Evolutionary conservation across 2,797 vertebrate genomes (phyloP), one percentile per base, ranked within the genome.

Genomic region (Lacerta viridis): DNA sequence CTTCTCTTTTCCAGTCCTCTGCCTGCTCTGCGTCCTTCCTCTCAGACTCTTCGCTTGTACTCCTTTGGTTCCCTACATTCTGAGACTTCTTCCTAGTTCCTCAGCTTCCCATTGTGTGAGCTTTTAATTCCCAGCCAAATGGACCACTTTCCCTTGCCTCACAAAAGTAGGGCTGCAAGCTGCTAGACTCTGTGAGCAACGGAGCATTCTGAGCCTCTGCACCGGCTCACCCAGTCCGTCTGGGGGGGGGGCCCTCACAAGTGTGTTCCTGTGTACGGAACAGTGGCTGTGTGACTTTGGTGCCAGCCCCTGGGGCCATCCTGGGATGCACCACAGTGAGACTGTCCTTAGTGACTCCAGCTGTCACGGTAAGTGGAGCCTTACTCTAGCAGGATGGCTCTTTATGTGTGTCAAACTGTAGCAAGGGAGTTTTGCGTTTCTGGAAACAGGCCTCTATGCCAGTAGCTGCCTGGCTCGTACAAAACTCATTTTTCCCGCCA

Each of bases 341-440:
- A 72, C 43, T 33, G 4, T 25, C n/a, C n/a, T 55, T 61, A 17
- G 23, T 27, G 46, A 41, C 33, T 25, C 46, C 13, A 4, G 71
- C 82, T 23, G 46, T 29, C 4, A 3, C n/a, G 2, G 18, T 25
- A 6, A 18, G 4, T 36, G 36, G 36, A 41, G 11, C 23, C 17
- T n/a, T 75, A 36, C 64, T 29, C 55, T 61, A 64, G 27, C 23
- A 84, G 18, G 50, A 8, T 36, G 36, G n/a, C n/a, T 74, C 36
- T 84, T 74, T 83, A 33, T 33, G 33, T 66, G 84, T 68, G 75
- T 86, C 61, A 69, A 69, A 25, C 43, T 50, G 61, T n/a, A 50
- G 27, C 23, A 13, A 69, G 64, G 61, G 75, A 78, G 20, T 23
- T 79, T 79, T 25, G 75, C 50, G 41, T 29, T 61, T 68, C 41